A percentile compares a stretch with the other conserved stretches of the same genome.
These are phyloP conservation scores for Microtus pennsylvanicus DNA, from an alignment of 2,113 vertebrate species.

Conservation along the genomic window DNA sequence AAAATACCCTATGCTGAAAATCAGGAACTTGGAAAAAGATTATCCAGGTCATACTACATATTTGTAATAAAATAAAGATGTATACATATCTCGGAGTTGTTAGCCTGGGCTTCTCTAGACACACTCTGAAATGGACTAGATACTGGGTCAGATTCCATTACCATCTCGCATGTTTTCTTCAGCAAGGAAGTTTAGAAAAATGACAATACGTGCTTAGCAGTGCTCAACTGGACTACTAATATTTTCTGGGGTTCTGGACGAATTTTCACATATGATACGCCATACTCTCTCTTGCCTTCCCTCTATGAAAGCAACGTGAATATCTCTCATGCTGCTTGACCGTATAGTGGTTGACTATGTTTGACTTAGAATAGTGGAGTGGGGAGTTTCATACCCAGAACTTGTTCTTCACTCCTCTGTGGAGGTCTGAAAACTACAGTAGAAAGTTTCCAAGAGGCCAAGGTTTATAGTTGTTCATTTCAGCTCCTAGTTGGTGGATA, in stretches of 20 bases:
- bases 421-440: background rate
- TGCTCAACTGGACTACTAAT: background rate
- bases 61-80: background rate
- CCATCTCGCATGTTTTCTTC: background rate
- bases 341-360: too few species aligned
- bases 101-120: background rate
- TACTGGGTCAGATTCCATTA: constrained; percentile 1
- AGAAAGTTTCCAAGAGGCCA: background rate
- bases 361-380: background rate
- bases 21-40: background rate
- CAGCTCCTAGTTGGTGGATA: background rate
- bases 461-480: background rate
- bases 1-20: background rate
- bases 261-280: background rate
- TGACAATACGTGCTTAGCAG: background rate
- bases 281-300: background rate
- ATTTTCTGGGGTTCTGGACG: background rate
- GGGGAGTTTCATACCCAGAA: background rate
- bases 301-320: background rate
- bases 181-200: background rate
- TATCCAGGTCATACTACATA: background rate
- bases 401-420: background rate
- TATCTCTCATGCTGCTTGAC: background rate
- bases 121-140: background rate
- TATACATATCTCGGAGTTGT: background rate